Evolutionary conservation across 2,113 vertebrate species (phyloP).

Genomic region (Pteruthius melanotis): DNA sequence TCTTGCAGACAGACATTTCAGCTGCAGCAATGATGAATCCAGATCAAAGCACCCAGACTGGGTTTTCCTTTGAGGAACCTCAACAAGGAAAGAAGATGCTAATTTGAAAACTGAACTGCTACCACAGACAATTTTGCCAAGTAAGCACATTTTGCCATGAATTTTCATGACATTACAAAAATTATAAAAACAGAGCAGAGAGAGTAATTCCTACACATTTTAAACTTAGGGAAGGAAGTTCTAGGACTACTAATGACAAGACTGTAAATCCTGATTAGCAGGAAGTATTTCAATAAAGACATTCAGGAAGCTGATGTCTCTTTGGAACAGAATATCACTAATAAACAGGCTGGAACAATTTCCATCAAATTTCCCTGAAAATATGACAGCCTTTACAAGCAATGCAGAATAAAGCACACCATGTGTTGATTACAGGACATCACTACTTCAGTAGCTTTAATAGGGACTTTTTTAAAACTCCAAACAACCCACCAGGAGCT

Average conservation of each 20-base stretch:
- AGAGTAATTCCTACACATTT: neutral
- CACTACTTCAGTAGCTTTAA: neutral
- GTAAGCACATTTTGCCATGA: neutral
- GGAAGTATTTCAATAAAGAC: neutral
- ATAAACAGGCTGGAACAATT: neutral
- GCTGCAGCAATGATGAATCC: slow-evolving; percentile 85
- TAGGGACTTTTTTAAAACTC: neutral
- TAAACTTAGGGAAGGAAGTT: neutral
- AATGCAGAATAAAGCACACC: neutral
- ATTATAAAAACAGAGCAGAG: neutral
- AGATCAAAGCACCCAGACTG: slow-evolving; percentile 96
- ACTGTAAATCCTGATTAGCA: neutral
- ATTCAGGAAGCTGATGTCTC: neutral
- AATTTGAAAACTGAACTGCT: neutral
- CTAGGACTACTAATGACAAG: neutral
- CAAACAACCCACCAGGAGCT: neutral
- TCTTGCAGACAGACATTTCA: slow-evolving; percentile 87
- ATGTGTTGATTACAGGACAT: neutral
- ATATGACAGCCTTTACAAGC: neutral
- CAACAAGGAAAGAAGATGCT: slow-evolving; percentile 47
- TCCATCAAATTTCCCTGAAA: neutral
- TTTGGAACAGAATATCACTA: neutral
- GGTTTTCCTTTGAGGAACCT: slow-evolving; percentile 97
- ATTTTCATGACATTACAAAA: neutral
- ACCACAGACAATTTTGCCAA: neutral